Conservation (phyloP, 64 coral and sea anemone species). For the Stichodactyla helianthus region DNA sequence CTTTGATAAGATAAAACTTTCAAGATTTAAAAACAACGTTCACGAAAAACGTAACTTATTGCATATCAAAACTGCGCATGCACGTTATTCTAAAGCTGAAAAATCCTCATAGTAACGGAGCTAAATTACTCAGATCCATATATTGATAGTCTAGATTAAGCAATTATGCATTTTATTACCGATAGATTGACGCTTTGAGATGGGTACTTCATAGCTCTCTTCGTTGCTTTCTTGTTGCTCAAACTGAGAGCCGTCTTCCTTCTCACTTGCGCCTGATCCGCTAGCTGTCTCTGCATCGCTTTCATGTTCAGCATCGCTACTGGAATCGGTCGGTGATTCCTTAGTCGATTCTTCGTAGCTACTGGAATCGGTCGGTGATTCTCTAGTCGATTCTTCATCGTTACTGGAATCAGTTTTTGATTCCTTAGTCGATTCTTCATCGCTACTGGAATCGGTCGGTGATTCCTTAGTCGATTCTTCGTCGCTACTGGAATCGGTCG, state of each 20-base stretch:
- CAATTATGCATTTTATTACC: neutral
- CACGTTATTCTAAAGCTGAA: neutral
- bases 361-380: neutral
- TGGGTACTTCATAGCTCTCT: neutral
- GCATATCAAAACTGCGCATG: neutral
- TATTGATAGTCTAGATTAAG: neutral
- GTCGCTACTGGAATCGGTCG: no score
- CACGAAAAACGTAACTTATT: neutral
- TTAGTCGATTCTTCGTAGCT: neutral
- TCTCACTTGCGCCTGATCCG: neutral
- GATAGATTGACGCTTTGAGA: neutral
- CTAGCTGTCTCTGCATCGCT: neutral
- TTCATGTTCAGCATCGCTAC: neutral
- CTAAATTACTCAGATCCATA: no score
- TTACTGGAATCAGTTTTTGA: neutral
- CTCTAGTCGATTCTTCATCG: neutral
- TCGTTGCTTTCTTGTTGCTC: neutral
- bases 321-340: no score
- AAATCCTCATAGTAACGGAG: neutral
- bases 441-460: no score
- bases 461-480: neutral
- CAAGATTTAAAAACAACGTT: neutral
- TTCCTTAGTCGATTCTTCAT: neutral
- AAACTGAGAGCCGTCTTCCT: neutral
- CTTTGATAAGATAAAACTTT: neutral